Evolutionary conservation across 2,797 vertebrate species (phyloP).

Genomic region (Pseudomugil tenellus): DNA sequence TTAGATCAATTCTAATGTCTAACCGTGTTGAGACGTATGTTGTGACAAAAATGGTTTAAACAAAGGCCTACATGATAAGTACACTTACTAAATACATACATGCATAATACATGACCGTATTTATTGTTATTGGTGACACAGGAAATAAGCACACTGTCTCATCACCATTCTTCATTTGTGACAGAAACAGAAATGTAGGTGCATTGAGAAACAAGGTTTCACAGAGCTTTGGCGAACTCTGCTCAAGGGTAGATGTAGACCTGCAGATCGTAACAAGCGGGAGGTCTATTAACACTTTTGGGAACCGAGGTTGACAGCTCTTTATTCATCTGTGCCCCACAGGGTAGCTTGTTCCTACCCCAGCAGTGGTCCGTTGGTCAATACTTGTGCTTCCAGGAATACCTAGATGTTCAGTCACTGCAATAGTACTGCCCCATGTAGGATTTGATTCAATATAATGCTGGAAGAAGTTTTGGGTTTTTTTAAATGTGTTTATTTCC

Average conservation of each 20-base stretch:
- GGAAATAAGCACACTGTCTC: background rate
- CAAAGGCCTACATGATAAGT: too few relatives aligned
- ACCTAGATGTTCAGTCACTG: constrained; percentile 73
- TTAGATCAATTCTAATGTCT: background rate
- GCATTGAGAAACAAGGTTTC: constrained; percentile 39
- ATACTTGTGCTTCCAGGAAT: constrained; percentile 75
- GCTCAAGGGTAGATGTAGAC: constrained; percentile 68
- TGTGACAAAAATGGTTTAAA: background rate
- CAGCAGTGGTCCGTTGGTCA: constrained; percentile 76
- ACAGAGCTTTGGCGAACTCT: constrained; percentile 58
- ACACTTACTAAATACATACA: too few relatives aligned
- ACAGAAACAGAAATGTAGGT: constrained; percentile 41
- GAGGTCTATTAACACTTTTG: constrained; percentile 81
- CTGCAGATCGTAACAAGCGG: constrained; percentile 70
- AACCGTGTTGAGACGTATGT: background rate
- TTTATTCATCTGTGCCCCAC: constrained; percentile 79
- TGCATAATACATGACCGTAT: too few relatives aligned
- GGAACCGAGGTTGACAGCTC: constrained; percentile 75
- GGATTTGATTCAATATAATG: constrained; percentile 62
- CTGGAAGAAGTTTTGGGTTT: constrained; percentile 19
- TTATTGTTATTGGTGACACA: background rate
- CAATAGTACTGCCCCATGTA: constrained; percentile 60
- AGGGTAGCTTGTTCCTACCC: constrained; percentile 73
- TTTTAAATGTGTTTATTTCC: background rate
- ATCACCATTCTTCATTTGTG: constrained; percentile 17